Conservation (phyloP, 2,113 vertebrate genomes). For the Tichodroma muraria region DNA sequence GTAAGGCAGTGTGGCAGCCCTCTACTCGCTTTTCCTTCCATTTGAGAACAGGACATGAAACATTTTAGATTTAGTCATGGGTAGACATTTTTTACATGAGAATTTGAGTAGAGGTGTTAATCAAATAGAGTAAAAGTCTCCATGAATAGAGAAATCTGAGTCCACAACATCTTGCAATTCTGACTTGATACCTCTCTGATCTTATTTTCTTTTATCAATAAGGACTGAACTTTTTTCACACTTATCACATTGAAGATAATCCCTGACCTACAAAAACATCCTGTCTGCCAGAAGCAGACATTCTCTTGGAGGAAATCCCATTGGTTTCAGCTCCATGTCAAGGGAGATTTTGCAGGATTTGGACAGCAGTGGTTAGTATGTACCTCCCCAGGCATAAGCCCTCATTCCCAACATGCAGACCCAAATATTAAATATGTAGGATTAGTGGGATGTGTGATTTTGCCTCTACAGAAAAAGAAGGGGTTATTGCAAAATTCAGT, state of each 20-base stretch:
- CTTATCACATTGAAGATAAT: not conserved
- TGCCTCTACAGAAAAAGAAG: not conserved
- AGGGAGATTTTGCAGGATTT: not conserved
- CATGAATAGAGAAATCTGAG: not conserved
- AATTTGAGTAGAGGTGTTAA: not conserved
- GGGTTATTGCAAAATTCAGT: not conserved
- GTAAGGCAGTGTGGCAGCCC: not conserved
- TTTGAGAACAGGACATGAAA: not conserved
- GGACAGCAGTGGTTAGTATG: not conserved
- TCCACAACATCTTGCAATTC: not conserved
- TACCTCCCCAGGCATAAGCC: not conserved
- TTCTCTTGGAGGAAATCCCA: not conserved
- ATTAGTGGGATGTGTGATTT: not conserved
- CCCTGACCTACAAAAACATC: not conserved
- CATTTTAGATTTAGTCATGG: not conserved
- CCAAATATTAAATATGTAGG: not conserved
- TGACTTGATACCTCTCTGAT: not conserved
- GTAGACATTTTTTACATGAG: not conserved
- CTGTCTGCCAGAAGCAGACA: not conserved
- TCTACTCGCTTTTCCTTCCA: not conserved
- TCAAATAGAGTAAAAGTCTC: not conserved
- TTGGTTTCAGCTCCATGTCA: not conserved
- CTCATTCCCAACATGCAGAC: not conserved
- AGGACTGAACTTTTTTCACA: not conserved
- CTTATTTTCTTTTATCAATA: not conserved